Evolutionary conservation across 2,797 vertebrate species (phyloP).

Genomic region (Garrulus glandarius): DNA sequence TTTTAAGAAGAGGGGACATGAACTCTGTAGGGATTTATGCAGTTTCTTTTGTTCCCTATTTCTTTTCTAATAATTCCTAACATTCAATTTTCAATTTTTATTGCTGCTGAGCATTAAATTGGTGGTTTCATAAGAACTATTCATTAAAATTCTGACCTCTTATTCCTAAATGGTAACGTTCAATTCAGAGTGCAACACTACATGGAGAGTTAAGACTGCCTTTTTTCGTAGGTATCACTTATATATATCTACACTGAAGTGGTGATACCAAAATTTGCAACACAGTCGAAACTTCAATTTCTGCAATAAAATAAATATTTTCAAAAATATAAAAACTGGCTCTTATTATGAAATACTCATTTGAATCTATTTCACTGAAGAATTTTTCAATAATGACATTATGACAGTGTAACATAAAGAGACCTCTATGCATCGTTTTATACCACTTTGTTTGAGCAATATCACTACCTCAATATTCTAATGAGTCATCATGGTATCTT

Average conservation of each 20-base stretch:
- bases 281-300: neutral
- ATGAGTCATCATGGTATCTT: neutral
- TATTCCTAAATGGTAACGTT: neutral
- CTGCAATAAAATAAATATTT: neutral
- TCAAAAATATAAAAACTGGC: neutral
- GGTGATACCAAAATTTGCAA: neutral
- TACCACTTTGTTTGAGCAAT: neutral
- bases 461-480: neutral
- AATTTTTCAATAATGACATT: neutral
- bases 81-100: constrained; percentile 61
- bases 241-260: neutral
- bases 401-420: neutral
- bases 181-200: constrained; percentile 8
- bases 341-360: neutral
- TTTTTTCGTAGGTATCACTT: neutral
- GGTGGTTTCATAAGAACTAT: constrained; percentile 26
- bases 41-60: constrained; percentile 32
- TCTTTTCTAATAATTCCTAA: constrained; percentile 44
- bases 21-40: neutral
- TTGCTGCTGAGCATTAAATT: constrained; percentile 44
- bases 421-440: neutral
- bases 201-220: neutral
- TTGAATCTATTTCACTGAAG: neutral
- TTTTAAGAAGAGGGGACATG: neutral
- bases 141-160: constrained; percentile 34